Base-by-base conservation (phyloP, 2,797 vertebrate species). In the Cossypha dichroa region DNA sequence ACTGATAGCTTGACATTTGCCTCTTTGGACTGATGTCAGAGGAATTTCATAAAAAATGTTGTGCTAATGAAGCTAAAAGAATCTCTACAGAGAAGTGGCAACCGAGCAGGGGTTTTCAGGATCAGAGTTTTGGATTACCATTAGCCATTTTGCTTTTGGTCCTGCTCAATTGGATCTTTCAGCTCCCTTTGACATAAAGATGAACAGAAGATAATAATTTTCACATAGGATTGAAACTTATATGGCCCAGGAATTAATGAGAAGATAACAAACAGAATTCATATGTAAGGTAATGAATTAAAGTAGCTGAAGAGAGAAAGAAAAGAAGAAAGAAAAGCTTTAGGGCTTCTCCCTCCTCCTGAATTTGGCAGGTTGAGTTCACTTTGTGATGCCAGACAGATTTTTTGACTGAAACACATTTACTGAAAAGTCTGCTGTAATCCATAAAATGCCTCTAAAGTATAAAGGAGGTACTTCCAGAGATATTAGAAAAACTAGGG, bases 341-440 rank as follows among this genome's bases (percentile, higher is more conserved):
- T 52, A 62, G 33, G 10, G 1, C 11, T 82, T 72, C 9, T 81
- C 11, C 6, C 15, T 86, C 28, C 51, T 72, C 41, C 59, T 45
- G 25, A 46, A 55, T 90, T 96, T 94, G 92, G 46, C 79, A 90
- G 64, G 31, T 88, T 78, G 22, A 31, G 18, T 34, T 76, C 66
- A 63, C 60, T 88, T 94, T 76, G 54, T 70, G 78, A 96, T 78
- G 62, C 66, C 73, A 93, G 88, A 85, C 34, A 93, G 87, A 84
- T 69, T 96, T 96, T 96, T 96, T 31, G 51, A 21, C 93, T 73
- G 34, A 96, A 95, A 94, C 38, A 92, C 46, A 81, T 85, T 85
- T 62, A 31, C 81, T 85, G 77, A 95, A 95, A 96, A 89, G 77
- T 86, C 85, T 79, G 79, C 83, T 56, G 59, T 90, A 74, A 87